Evolutionary conservation across 2,888 invertebrate species (phyloP), one percentile per base, ranked within the genome.

Genomic region (Lycaena phlaeas): DNA sequence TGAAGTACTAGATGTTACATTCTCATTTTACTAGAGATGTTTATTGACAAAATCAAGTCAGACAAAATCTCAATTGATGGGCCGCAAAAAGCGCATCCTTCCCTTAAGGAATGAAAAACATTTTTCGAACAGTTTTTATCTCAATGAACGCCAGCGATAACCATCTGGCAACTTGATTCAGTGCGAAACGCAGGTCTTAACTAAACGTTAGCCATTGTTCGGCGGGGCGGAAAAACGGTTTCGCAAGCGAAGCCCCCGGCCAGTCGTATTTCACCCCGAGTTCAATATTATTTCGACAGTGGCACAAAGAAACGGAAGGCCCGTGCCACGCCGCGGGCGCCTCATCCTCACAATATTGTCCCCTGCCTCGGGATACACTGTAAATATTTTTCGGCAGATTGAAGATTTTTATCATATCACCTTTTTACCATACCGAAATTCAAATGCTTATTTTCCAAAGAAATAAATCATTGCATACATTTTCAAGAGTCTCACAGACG

Each of bases 321-420:
- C 68, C 65, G 68, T 59, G 59, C 62, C 66, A 60, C 59, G 74
- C 76, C 77, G 68, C 71, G 67, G 73, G 77, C 73, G 58, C 58
- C 62, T 67, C 68, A 66, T 68, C 75, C 69, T 68, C 62, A 68
- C 81, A 79, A 84, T 82, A 84, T 81, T 82, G 79, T 81, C 76
- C 73, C 72, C 73, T 64, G 78, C 77, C 77, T 81, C 74, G 67
- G 77, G 78, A 78, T 81, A 81, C 76, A 73, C 68, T 71, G 79
- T 79, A 79, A 75, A 82, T 79, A 82, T 81, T 81, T 79, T 78
- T 79, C 71, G 77, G 74, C 69, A 81, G 81, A 82, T 84, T 82
- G 82, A 82, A 82, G 75, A 62, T 45, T 79, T 76, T 78, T 82
- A 79, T 79, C 76, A 69, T 73, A 78, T 81, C 75, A 75, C 66